Evolutionary conservation across 2,113 vertebrate genomes (phyloP), one percentile per base, ranked within the genome.

Genomic region (Campylomormyrus tamandua): DNA sequence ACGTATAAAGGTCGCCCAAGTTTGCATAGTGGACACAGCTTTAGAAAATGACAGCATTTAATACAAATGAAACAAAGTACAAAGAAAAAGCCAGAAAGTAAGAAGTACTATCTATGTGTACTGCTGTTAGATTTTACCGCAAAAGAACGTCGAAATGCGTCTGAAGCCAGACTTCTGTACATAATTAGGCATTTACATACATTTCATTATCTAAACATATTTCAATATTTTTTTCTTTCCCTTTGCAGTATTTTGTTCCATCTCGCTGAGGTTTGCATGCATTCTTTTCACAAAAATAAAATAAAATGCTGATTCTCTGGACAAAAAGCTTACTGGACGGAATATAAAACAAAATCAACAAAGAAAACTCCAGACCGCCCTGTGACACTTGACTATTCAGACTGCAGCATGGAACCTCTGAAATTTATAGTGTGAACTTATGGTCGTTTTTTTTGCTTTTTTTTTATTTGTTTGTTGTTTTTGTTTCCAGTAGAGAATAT

Each of bases 11-110:
- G 97, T 96, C 94, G 97, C 97, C 93, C 93, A 94, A 92, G 93
- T 96, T 99, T 98, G 98, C 98, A 99, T 98, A 99, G 98, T 98
- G 96, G 97, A 97, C 97, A 98, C 95, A 96, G 95, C 96, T 95
- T 96, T 91, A 94, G 94, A 94, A 93, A 84, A 93, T 83, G 83
- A 88, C 46, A 66, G 77, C 80, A 58, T 95, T 89, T 92, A 52
- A 87, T 95, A 92, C 93, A 95, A 93, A 96, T 87, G 94, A 90
- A 92, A 91, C 93, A 92, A 92, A 84, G 92, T 93, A 94, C 88
- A 92, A 94, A 89, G 91, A 91, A 89, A 92, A 90, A 85, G 35
- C 92, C 90, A 21, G 90, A 95, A 94, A 86, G 94, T 93, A 92
- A 94, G 95, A 96, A 95, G 94, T 93, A 94, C 90, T 91, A 90